Evolutionary conservation across 2,797 vertebrate genomes (phyloP).

Genomic region (Nannoperca obscura): DNA sequence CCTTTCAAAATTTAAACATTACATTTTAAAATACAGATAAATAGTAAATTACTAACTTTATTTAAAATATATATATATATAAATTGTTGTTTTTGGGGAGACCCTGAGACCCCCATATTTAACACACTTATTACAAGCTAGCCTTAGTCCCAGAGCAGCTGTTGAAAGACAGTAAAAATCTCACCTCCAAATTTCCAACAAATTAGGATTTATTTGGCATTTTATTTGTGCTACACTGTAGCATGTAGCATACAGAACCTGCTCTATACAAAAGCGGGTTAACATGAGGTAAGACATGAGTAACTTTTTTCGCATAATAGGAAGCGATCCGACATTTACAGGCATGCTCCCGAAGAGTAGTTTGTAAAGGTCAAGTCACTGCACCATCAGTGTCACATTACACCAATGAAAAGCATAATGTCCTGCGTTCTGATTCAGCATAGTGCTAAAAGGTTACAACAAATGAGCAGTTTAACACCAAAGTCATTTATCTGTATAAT

Average conservation of each 20-base stretch:
- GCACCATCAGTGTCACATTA: constrained; percentile 63
- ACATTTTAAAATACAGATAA: too few species aligned
- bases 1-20: too few species aligned
- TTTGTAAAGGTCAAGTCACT: constrained; percentile 77
- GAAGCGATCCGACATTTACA: constrained; percentile 75
- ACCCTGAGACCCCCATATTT: too few species aligned
- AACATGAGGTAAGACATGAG: constrained; percentile 38
- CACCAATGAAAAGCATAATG: constrained; percentile 63
- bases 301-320: constrained; percentile 67
- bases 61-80: too few species aligned
- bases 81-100: too few species aligned
- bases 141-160: too few species aligned
- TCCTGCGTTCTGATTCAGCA: constrained; percentile 47
- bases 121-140: too few species aligned
- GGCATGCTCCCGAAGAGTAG: constrained; percentile 43
- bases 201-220: neutral
- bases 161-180: too few species aligned
- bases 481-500: constrained; percentile 58
- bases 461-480: constrained; percentile 68
- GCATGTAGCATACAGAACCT: constrained; percentile 1
- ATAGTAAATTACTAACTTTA: too few species aligned
- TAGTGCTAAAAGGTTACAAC: constrained; percentile 72
- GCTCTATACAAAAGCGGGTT: constrained; percentile 15
- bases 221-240: neutral
- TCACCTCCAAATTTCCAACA: too few species aligned